Evolutionary conservation across 2,888 invertebrate genomes (phyloP), one percentile per base, ranked within the genome.

Genomic region (Scrobipalpa costella): DNA sequence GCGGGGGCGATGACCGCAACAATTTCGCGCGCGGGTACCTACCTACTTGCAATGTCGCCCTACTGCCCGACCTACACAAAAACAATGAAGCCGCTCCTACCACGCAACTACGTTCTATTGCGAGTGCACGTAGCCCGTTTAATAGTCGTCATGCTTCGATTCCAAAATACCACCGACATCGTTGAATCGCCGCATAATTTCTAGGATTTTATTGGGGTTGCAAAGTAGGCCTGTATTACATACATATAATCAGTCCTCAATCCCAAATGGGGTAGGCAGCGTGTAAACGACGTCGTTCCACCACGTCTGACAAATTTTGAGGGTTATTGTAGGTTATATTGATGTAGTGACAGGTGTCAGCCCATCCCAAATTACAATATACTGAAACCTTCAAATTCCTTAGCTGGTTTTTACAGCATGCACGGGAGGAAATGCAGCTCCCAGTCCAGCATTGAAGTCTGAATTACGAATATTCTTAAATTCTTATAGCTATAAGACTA

Each of bases 1-100:
- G 73, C 65, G 63, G 66, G 78, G 75, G 75, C 78, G 72, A 74
- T 73, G 76, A 76, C 73, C 73, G 73, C 70, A 73, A 72, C 75
- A 72, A 73, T 78, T 79, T 79, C 72, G 74, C 76, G 72, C 68
- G 72, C 70, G 68, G 70, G 68, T 27, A 27, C 27, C 27, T 27
- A 27, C 27, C 27, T 71, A 73, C 67, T 69, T 64, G 69, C 71
- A 69, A 69, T 70, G 71, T 71, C 70, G 71, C 71, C 71, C 69
- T 72, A 69, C 70, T 75, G 70, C 68, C 70, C 69, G 68, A 69
- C 71, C 69, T 69, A 68, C 62, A 69, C 67, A 68, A 72, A 71
- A 64, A 71, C 57, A 58, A 63, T 57, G 59, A 57, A 57, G 58
- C 15, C 33, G 19, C 59, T 34, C 55, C 59, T 55, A 62, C 52